Base-by-base conservation (phyloP, 2,113 vertebrate species). In the Tursiops truncatus region DNA sequence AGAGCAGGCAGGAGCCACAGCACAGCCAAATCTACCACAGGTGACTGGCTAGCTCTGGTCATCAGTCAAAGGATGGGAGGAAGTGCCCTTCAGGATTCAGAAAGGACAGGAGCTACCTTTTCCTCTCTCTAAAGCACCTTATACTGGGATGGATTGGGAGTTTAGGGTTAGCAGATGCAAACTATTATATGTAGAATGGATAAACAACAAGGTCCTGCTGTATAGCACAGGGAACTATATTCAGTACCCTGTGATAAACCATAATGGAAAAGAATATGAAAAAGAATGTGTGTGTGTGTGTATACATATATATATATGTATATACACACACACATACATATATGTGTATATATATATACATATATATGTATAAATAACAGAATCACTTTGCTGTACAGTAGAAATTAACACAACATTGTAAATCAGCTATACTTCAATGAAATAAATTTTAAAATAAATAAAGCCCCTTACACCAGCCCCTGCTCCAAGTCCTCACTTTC, bases 221-320 rank as follows among this genome's bases (percentile, higher is more conserved):
- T 44, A 31, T 47, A 5, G 41, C 41, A 47, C 44, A 26, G 41
- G 71, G 41, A 9, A 74, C 73, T 76, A 10, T 76, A 31, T 47
- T 47, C 7, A 28, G 41, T 74, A 31, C 17, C 26, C 73, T 76
- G 15, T 76, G 8, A 31, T 31, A 47, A 76, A 31, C 41, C 26
- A 20, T 47, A 17, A 76, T 20, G 73, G 26, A 76, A 74, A 74
- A 53, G 6, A 47, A 31, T 47, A 47, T 2, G 4, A 31, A 31
- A 76, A 76, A 76, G 15, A 20, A 11, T 74, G 25, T 74, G 6
- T 74, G 17, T 74, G 5, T 74, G 71, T 41, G 23, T 73, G 6
- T 73, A 11, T 1, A 11, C 28, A 23, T 1, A 0, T 8, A 0
- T 71, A 71, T 23, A 71, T 3, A 25, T 6, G 12, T 63, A 13